These are phyloP conservation scores for Leptopterna dolabrata DNA, from an alignment of 2,888 invertebrate species.

Conservation along the genomic window DNA sequence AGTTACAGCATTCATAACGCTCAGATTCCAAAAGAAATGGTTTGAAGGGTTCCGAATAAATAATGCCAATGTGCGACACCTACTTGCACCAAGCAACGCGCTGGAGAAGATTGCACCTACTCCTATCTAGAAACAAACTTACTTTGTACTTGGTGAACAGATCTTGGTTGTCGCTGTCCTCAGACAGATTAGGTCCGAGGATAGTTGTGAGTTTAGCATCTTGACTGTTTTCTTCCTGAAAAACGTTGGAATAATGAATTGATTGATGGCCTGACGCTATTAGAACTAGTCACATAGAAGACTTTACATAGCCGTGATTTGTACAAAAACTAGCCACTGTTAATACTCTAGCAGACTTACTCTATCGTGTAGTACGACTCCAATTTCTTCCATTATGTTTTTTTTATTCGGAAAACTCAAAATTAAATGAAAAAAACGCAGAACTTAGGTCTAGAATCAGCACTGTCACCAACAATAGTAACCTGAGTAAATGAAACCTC, in stretches of 20 bases:
- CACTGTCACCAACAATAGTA: background rate
- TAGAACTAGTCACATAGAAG: background rate
- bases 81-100: no score
- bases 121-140: constrained; percentile 62
- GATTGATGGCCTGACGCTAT: background rate
- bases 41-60: no score
- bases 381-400: constrained; percentile 81
- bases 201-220: constrained; percentile 70
- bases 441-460: background rate
- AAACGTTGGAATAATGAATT: constrained; percentile 30
- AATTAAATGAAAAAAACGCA: background rate
- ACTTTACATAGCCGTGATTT: background rate
- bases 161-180: constrained; percentile 91
- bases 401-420: background rate
- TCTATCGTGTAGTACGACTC: constrained; percentile 83
- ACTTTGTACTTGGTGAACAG: constrained; percentile 96
- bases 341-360: constrained; percentile 68
- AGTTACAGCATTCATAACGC: no score
- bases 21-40: no score
- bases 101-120: no score
- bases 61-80: no score
- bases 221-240: constrained; percentile 65
- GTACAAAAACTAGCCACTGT: no score
- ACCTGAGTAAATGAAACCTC: background rate
- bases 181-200: constrained; percentile 71